Conservation (phyloP, 2,888 invertebrate genomes). For the Polyommatus iphigenia region DNA sequence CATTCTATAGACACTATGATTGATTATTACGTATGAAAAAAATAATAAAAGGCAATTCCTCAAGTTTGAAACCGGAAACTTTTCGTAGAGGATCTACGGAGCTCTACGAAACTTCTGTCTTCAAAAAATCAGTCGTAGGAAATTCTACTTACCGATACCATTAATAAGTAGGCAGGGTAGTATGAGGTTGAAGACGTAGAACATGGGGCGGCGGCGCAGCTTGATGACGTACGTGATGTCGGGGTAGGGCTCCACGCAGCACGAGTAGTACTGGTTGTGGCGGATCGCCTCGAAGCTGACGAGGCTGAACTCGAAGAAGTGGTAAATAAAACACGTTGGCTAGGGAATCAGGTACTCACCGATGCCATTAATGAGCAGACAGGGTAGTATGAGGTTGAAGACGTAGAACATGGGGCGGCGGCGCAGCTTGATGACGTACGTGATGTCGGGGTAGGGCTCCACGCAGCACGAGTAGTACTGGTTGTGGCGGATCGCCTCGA, state of each 20-base stretch:
- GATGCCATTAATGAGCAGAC: constrained; percentile 91
- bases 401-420: constrained; percentile 91
- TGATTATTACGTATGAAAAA: too few species aligned
- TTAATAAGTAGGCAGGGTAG: constrained; percentile 92
- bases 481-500: constrained; percentile 85
- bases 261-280: constrained; percentile 88
- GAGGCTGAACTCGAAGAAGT: constrained; percentile 85
- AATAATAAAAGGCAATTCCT: too few species aligned
- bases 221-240: constrained; percentile 91
- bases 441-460: constrained; percentile 91
- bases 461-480: constrained; percentile 90
- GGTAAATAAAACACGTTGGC: too few species aligned
- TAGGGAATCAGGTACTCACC: constrained; percentile 72
- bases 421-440: constrained; percentile 87
- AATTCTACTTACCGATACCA: constrained; percentile 65
- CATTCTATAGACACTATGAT: too few species aligned
- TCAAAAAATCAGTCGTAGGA: background rate
- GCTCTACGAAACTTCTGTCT: too few species aligned
- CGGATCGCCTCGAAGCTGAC: constrained; percentile 87
- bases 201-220: constrained; percentile 87
- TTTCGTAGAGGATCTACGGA: too few species aligned
- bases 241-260: constrained; percentile 90
- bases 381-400: constrained; percentile 91
- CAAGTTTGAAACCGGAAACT: too few species aligned
- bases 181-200: constrained; percentile 92